Conservation (phyloP, 2,797 vertebrate species). For the Myripristis murdjan region DNA sequence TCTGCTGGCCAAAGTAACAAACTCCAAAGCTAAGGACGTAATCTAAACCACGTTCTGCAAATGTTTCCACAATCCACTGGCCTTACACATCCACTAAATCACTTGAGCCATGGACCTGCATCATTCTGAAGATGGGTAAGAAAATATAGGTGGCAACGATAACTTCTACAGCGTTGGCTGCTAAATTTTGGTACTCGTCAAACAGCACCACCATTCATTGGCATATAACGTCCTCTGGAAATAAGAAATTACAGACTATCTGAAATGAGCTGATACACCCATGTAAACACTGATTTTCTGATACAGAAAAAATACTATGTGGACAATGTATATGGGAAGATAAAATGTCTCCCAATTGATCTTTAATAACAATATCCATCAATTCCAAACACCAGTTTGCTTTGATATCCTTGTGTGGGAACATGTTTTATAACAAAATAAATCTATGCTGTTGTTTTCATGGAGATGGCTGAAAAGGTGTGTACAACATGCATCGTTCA, state of each 20-base stretch:
- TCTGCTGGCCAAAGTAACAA: not conserved
- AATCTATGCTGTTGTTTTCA: conserved; percentile 78
- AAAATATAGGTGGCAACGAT: conserved; percentile 38
- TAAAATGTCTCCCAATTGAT: conserved; percentile 54
- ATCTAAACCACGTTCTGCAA: conserved; percentile 8
- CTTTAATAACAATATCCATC: conserved; percentile 73
- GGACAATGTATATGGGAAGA: conserved; percentile 74
- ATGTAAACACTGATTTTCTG: conserved; percentile 89
- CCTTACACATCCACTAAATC: conserved; percentile 39
- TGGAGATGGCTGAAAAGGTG: conserved; percentile 61
- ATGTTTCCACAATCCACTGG: conserved; percentile 47
- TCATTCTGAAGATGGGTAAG: conserved; percentile 47
- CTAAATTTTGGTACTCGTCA: conserved; percentile 24
- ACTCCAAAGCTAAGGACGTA: not conserved
- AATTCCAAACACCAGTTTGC: conserved; percentile 76
- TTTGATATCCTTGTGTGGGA: conserved; percentile 71
- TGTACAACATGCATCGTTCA: conserved; percentile 29
- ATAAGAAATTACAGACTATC: conserved; percentile 72
- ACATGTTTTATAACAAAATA: conserved; percentile 85
- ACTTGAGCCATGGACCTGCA: conserved; percentile 34
- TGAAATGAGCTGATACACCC: conserved; percentile 82
- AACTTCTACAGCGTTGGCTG: conserved; percentile 35
- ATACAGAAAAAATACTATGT: conserved; percentile 89
- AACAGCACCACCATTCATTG: conserved; percentile 54
- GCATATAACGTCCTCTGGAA: conserved; percentile 48